Conservation (phyloP, 2,888 invertebrate species). For the Corbicula japonica region DNA sequence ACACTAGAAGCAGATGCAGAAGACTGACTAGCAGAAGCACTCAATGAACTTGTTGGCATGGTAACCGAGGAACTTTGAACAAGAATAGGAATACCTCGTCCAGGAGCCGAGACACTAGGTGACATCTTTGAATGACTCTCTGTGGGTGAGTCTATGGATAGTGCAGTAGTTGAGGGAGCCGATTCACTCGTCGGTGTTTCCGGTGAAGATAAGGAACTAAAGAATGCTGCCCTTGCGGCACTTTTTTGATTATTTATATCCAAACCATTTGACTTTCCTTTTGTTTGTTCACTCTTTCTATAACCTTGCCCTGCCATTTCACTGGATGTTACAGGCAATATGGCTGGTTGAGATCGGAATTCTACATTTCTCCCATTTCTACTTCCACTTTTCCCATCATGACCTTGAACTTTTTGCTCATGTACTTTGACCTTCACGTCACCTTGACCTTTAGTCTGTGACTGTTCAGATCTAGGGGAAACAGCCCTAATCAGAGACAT, state of each 20-base stretch:
- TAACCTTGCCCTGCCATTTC: constrained; percentile 34
- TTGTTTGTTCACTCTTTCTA: constrained; percentile 17
- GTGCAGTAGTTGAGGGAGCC: constrained; percentile 49
- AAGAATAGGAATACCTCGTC: constrained; percentile 45
- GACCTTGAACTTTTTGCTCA: constrained; percentile 22
- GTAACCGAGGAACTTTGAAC: constrained; percentile 60
- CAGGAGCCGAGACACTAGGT: constrained; percentile 34
- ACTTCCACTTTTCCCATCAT: constrained; percentile 10
- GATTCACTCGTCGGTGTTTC: constrained; percentile 69
- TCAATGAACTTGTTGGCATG: constrained; percentile 43
- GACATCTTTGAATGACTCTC: constrained; percentile 43
- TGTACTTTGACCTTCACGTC: constrained; percentile 33
- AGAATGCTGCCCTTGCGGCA: constrained; percentile 77
- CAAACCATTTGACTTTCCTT: constrained; percentile 41
- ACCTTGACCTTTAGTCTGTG: constrained; percentile 4
- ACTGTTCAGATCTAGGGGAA: constrained; percentile 36
- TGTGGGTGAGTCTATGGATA: constrained; percentile 59
- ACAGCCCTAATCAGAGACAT: constrained; percentile 59
- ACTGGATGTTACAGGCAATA: constrained; percentile 55
- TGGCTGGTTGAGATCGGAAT: constrained; percentile 59
- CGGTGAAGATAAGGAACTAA: constrained; percentile 77
- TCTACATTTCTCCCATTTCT: constrained; percentile 49
- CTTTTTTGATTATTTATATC: constrained; percentile 66
- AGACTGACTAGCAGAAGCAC: constrained; percentile 46
- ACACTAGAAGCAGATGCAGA: constrained; percentile 16